Percentiles rank a stretch among this genome's conserved stretches.
phyloP scores from a whole-genome alignment of 2,888 invertebrate genomes.

The Actias luna region DNA sequence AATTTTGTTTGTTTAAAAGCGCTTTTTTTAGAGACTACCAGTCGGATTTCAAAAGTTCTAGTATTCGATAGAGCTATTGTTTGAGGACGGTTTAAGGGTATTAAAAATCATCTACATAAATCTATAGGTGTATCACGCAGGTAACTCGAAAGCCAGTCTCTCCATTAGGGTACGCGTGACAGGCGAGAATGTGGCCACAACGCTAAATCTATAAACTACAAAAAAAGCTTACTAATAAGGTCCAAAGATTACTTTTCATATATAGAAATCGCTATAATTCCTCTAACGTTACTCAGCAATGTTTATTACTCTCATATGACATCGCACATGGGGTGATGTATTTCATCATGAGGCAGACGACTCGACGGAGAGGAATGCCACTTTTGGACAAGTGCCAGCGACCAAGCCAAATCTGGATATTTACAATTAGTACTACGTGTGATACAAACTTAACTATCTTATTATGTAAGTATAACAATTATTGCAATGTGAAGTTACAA shows the following conservation, averaged over 20 bases:
- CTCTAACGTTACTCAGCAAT: not conserved
- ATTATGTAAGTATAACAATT: not conserved
- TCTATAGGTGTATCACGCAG: no score
- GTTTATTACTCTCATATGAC: slow-evolving; percentile 32
- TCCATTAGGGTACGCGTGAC: no score
- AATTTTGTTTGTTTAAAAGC: no score
- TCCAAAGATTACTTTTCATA: not conserved
- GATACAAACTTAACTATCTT: slow-evolving; percentile 39
- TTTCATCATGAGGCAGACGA: slow-evolving; percentile 43
- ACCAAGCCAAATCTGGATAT: slow-evolving; percentile 58
- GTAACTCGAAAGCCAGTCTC: no score
- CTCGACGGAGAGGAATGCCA: slow-evolving; percentile 40
- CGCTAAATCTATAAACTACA: no score
- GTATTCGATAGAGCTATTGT: no score
- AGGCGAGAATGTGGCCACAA: no score
- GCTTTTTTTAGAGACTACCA: no score
- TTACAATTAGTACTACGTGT: slow-evolving; percentile 48
- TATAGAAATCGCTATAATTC: not conserved
- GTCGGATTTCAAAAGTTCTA: no score
- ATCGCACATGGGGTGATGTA: slow-evolving; percentile 54
- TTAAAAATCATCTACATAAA: no score
- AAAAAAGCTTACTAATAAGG: no score
- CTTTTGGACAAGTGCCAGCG: slow-evolving; percentile 56
- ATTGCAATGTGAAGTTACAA: not conserved
- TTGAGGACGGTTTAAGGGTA: no score